Evolutionary conservation across 2,888 invertebrate genomes (phyloP).

Genomic region (Synanthedon andrenaeformis): DNA sequence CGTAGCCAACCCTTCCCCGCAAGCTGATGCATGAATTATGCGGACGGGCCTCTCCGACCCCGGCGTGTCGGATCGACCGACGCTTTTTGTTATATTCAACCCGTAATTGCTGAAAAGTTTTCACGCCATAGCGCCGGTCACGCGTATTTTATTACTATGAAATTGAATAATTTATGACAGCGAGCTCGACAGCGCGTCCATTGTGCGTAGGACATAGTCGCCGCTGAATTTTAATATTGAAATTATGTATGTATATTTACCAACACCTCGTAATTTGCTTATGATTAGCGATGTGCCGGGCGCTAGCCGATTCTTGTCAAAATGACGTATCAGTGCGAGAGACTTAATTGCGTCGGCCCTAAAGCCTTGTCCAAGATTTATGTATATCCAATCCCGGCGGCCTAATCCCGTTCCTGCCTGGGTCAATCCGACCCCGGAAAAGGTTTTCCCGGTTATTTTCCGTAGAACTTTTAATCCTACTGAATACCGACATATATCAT

Average conservation of each 20-base stretch:
- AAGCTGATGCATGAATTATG: constrained; percentile 64
- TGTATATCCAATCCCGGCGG: constrained; percentile 68
- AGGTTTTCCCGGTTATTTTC: constrained; percentile 71
- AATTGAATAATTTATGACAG: constrained; percentile 69
- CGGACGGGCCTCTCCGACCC: constrained; percentile 4
- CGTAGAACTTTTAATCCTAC: constrained; percentile 70
- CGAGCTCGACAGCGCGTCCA: constrained; percentile 46
- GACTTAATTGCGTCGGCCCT: constrained; percentile 65
- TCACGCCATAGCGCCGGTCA: constrained; percentile 64
- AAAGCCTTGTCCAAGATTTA: constrained; percentile 65
- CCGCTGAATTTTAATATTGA: constrained; percentile 65
- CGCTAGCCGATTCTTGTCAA: constrained; percentile 33
- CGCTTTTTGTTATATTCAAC: constrained; percentile 66
- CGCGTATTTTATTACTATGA: constrained; percentile 70
- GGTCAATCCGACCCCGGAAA: constrained; percentile 70
- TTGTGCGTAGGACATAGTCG: constrained; percentile 45
- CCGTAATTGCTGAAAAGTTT: constrained; percentile 70
- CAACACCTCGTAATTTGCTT: constrained; percentile 17
- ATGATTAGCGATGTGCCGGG: constrained; percentile 42
- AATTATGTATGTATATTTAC: constrained; percentile 53
- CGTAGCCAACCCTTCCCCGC: constrained; percentile 55
- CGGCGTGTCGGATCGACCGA: constrained; percentile 43
- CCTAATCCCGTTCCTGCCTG: constrained; percentile 64
- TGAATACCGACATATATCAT: constrained; percentile 71
- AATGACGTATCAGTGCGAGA: constrained; percentile 60